Percentiles rank a stretch among this genome's conserved stretches.
These are phyloP conservation scores for Hoplias malabaricus DNA, from an alignment of 2,113 vertebrate species.

Conservation along the genomic window DNA sequence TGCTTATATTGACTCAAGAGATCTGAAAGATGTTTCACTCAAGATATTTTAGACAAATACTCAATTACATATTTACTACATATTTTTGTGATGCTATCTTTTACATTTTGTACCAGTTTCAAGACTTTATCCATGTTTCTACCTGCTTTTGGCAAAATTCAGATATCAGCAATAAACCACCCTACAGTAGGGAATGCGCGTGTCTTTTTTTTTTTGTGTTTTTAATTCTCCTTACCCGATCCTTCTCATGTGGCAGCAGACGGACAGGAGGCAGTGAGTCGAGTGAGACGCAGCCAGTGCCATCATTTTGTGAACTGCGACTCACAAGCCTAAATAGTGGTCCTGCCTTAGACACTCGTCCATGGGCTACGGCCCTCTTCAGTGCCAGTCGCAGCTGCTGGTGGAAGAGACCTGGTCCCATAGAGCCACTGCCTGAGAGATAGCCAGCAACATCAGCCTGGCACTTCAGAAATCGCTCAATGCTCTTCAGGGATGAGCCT, in stretches of 20 bases:
- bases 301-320: slow-evolving; percentile 75
- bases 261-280: slow-evolving; percentile 93
- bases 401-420: slow-evolving; percentile 84
- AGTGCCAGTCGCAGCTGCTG: slow-evolving; percentile 95
- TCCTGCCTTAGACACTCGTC: slow-evolving; percentile 90
- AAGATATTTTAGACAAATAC: no score
- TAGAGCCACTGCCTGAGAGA: slow-evolving; percentile 82
- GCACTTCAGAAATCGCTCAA: slow-evolving; percentile 94
- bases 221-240: slow-evolving; percentile 92
- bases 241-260: slow-evolving; percentile 94
- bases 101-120: no score
- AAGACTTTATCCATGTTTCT: no score
- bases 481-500: slow-evolving; percentile 91
- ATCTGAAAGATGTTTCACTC: no score
- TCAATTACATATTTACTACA: no score
- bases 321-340: slow-evolving; percentile 88
- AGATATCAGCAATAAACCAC: no score
- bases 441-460: slow-evolving; percentile 92
- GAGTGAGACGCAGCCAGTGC: slow-evolving; percentile 80
- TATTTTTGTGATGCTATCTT: no score
- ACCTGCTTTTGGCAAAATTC: no score
- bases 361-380: slow-evolving; percentile 91
- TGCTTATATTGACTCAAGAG: no score
- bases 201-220: neutral
- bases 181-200: neutral